phyloP scores from a whole-genome alignment of 2,888 invertebrate genomes.

The Melieria picta region DNA sequence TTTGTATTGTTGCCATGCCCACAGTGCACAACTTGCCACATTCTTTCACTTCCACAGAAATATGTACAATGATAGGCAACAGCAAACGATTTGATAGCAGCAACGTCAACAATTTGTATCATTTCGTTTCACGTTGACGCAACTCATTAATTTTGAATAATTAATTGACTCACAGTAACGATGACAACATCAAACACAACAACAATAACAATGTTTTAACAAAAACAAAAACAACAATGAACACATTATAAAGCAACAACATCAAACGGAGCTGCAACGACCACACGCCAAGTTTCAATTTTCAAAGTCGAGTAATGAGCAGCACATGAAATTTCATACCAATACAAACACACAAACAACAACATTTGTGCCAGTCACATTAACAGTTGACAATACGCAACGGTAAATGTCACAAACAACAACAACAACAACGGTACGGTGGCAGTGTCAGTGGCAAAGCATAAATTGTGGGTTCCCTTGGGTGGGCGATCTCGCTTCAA shows the following conservation, averaged over 20 bases:
- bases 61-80: neutral
- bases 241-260: too few relatives aligned
- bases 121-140: slow-evolving; percentile 5
- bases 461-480: too few relatives aligned
- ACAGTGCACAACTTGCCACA: neutral
- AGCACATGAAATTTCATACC: neutral
- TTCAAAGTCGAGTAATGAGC: neutral
- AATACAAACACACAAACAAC: neutral
- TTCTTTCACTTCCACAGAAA: neutral
- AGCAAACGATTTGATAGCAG: neutral
- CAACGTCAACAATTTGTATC: slow-evolving; percentile 3
- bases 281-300: neutral
- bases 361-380: neutral
- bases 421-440: neutral
- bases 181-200: neutral
- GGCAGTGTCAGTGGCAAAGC: too few relatives aligned
- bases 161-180: slow-evolving; percentile 1
- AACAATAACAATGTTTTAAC: neutral
- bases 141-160: slow-evolving; percentile 32
- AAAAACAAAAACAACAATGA: too few relatives aligned
- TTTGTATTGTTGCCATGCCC: too few relatives aligned
- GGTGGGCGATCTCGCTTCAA: too few relatives aligned
- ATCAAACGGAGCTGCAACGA: neutral
- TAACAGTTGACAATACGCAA: neutral
- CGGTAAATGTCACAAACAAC: neutral